Base-by-base conservation (phyloP, 2,113 vertebrate genomes). In the Mixornis gularis region DNA sequence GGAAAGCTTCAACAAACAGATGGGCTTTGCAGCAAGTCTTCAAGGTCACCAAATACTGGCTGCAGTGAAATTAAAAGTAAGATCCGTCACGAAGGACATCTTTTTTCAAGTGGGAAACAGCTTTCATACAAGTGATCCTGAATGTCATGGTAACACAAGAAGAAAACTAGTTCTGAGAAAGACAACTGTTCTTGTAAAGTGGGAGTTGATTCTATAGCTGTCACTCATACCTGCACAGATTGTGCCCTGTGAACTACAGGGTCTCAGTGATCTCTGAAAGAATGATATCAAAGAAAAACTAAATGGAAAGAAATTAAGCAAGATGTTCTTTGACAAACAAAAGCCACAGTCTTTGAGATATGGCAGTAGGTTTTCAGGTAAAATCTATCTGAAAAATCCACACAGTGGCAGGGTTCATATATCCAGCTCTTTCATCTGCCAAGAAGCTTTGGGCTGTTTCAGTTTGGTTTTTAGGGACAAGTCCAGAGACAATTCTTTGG, bases 11-110 rank as follows among this genome's bases (percentile, higher is more conserved):
- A 63, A 32, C 30, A 91, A 95, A 94, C 85, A 93, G 82, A 92
- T 86, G 85, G 83, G 56, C 36, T 88, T 88, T 91, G 29, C 77
- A 93, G 32, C 44, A 90, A 94, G 38, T 71, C 77, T 93, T 90
- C 91, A 71, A 94, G 77, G 88, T 94, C 88, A 93, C 62, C 52
- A 40, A 92, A 80, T 59, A 80, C 13, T 86, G 69, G 25, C 22
- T 94, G 18, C 34, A 92, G 65, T 92, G 83, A 90, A 95, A 96
- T 71, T 25, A 90, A 43, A 86, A 91, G 58, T 63, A 85, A 69
- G 72, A 83, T 79, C 40, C 20, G 18, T 92, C 69, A 53, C 71
- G 72, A 95, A 94, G 77, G 77, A 92, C 85, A 86, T 25, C 34
- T 73, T 92, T 40, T 92, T 83, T 86, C 52, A 84, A 93, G 92